phyloP scores from a whole-genome alignment of 2,797 vertebrate species.

The Periparus ater region DNA sequence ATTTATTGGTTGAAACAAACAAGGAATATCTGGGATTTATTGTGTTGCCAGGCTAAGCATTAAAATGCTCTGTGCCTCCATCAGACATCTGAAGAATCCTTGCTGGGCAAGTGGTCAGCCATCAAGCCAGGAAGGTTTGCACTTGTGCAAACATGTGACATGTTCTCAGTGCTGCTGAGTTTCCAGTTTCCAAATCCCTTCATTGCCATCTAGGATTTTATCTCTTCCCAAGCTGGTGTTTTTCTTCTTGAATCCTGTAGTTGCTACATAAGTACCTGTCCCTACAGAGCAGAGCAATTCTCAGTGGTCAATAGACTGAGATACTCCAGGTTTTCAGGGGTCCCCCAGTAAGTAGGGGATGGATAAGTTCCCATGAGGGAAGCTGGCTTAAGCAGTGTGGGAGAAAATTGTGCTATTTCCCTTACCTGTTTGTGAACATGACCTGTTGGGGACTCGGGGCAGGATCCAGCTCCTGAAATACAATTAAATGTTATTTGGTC shows the following conservation, averaged over 20 bases:
- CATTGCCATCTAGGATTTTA: not conserved
- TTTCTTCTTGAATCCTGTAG: not conserved
- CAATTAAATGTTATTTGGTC: not conserved
- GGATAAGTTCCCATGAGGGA: not conserved
- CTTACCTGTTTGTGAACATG: not conserved
- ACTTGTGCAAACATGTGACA: not conserved
- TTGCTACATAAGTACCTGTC: not conserved
- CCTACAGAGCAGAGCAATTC: not conserved
- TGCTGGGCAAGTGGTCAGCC: not conserved
- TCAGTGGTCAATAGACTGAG: not conserved
- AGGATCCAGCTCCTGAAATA: not conserved
- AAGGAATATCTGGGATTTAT: not conserved
- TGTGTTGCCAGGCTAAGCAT: not conserved
- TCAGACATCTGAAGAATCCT: not conserved
- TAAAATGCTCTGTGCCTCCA: fast-evolving
- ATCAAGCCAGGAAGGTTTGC: not conserved
- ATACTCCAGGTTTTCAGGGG: not conserved
- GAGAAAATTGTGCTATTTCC: not conserved
- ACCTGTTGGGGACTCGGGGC: not conserved
- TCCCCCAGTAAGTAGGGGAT: not conserved
- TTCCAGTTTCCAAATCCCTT: not conserved
- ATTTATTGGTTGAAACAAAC: not conserved
- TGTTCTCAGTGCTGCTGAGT: not conserved
- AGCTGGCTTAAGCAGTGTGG: not conserved
- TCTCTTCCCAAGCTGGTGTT: not conserved